Base-by-base conservation (phyloP, 2,888 invertebrate genomes). In the Cephus rjabovi region DNA sequence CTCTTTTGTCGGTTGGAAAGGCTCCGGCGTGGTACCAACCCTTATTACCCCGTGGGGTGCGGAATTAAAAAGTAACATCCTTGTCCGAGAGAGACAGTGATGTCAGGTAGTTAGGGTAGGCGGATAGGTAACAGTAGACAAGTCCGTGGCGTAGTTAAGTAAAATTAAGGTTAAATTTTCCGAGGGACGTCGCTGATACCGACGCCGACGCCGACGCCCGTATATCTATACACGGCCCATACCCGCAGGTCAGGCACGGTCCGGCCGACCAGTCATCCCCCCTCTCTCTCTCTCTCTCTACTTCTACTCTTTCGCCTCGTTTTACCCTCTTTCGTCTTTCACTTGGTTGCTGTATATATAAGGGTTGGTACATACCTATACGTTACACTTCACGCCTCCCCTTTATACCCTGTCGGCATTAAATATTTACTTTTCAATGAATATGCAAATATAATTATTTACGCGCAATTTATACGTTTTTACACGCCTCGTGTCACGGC, bases 371-470 rank as follows among this genome's bases (percentile, higher is more conserved):
- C 71, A 71, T 9, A 71, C 71, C 71, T 71, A 71, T 71, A 71
- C 33, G 71, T 71, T 71, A 74, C n/a, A 35, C 37, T 79, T 79
- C 79, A 79, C 77, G 73, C 76, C 80, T 34, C 69, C 73, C 68
- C 80, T 76, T 76, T 82, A 84, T 81, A 81, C 80, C 83, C 80
- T 83, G 80, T 77, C 82, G 81, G 86, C 85, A 88, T 91, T 91
- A 91, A 91, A 91, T 91, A 91, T 91, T 91, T 91, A 91, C 91
- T 87, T 91, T 90, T 89, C 89, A 89, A 91, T 91, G 90, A 91
- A 91, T 91, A 91, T 91, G 91, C 91, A 91, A 91, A 91, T 90
- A 91, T 91, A 90, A 91, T 90, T 91, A 91, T 91, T 91, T 90
- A 91, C 90, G 90, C 90, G 89, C 90, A 91, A 91, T 91, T 91